These are phyloP conservation scores for Embiotoca jacksoni DNA, from an alignment of 2,113 vertebrate species.

Conservation along the genomic window DNA sequence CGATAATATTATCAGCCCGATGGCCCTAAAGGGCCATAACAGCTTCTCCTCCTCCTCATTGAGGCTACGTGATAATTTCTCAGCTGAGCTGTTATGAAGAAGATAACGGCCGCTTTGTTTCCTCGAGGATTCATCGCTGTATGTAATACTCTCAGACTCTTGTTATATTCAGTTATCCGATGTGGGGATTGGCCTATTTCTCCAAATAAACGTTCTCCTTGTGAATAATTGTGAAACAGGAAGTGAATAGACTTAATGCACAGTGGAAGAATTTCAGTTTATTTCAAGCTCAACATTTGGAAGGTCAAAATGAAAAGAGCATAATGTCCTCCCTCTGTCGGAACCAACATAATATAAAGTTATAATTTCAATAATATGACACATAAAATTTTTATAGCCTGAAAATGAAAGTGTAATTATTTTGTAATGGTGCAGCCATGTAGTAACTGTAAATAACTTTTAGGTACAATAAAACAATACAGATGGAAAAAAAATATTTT, in stretches of 20 bases:
- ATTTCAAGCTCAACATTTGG: not conserved
- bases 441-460: constrained; percentile 1
- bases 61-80: constrained; percentile 52
- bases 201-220: constrained; percentile 31
- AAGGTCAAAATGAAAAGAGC: not conserved
- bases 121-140: constrained; percentile 41
- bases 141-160: constrained; percentile 46
- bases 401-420: not conserved
- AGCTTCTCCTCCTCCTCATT: constrained; percentile 26
- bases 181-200: constrained; percentile 22
- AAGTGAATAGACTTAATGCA: constrained; percentile 32
- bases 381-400: not conserved
- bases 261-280: not conserved
- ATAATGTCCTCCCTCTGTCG: not conserved
- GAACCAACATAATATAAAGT: not conserved
- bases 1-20: constrained; percentile 11
- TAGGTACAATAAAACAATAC: constrained; percentile 2
- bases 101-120: constrained; percentile 46
- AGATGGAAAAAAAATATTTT: not conserved
- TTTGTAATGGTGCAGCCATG: not conserved
- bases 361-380: not conserved
- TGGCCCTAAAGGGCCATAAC: constrained; percentile 21
- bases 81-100: constrained; percentile 51
- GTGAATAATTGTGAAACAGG: constrained; percentile 39
- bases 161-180: constrained; percentile 54